phyloP scores from a whole-genome alignment of 2,888 invertebrate genomes.

The Drosophila hamatofila region DNA sequence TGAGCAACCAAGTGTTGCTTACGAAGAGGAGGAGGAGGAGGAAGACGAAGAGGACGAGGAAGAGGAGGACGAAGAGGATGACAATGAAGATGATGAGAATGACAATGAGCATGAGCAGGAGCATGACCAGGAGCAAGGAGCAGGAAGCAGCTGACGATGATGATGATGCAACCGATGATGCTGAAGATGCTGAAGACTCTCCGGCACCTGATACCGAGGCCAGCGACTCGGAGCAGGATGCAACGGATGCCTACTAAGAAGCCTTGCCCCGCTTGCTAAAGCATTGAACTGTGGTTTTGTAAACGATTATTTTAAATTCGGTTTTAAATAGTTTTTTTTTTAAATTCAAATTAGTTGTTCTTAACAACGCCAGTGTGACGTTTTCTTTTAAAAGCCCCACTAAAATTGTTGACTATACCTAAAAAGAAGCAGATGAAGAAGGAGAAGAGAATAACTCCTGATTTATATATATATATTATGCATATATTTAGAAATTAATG shows the following conservation, averaged over 20 bases:
- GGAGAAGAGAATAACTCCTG: slow-evolving; percentile 3
- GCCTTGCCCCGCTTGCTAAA: slow-evolving; percentile 33
- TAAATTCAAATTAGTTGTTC: slow-evolving; percentile 4
- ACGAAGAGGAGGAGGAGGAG: slow-evolving; percentile 11
- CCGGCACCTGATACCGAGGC: slow-evolving; percentile 18
- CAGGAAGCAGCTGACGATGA: slow-evolving; percentile 13
- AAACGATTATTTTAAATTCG: slow-evolving; percentile 1
- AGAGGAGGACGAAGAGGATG: slow-evolving; percentile 15
- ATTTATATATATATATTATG: slow-evolving; percentile 19
- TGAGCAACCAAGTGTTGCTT: slow-evolving; percentile 2
- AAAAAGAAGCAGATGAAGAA: not conserved
- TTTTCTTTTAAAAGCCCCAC: slow-evolving; percentile 10
- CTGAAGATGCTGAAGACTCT: slow-evolving; percentile 29
- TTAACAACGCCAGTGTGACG: slow-evolving; percentile 14
- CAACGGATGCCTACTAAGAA: slow-evolving; percentile 33
- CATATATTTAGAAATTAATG: slow-evolving; percentile 6
- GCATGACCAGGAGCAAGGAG: slow-evolving; percentile 9
- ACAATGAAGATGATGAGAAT: not conserved
- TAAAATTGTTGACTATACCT: slow-evolving; percentile 35
- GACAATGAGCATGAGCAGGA: slow-evolving; percentile 7
- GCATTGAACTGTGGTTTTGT: slow-evolving; percentile 16
- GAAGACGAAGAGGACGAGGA: slow-evolving; percentile 20
- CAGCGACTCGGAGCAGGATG: slow-evolving; percentile 33
- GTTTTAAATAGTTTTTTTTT: not conserved
- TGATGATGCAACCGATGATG: slow-evolving; percentile 21